Conservation (phyloP, 2,888 invertebrate genomes). For the Lasioglossum pauxillum region DNA sequence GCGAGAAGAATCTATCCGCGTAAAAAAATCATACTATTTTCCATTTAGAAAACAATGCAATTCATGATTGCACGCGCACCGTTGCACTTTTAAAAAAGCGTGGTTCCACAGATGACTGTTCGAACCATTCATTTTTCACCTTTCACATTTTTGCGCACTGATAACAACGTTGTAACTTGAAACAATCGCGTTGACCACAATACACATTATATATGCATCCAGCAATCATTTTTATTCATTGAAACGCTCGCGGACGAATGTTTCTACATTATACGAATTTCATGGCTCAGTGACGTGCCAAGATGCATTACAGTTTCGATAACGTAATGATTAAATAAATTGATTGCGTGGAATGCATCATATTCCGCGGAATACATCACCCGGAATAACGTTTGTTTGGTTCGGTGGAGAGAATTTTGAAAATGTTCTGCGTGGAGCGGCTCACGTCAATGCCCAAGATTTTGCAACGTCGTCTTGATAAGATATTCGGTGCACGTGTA, state of each 20-base stretch:
- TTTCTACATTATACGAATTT: background rate
- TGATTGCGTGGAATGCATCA: background rate
- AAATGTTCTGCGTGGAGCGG: constrained; percentile 14
- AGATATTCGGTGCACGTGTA: constrained; percentile 47
- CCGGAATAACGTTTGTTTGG: background rate
- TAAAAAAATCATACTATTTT: background rate
- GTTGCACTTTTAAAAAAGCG: background rate
- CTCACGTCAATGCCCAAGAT: constrained; percentile 37
- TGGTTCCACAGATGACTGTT: background rate
- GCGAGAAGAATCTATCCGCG: background rate
- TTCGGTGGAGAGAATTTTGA: constrained; percentile 9
- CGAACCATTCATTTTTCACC: background rate
- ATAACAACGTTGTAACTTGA: background rate
- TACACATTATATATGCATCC: background rate
- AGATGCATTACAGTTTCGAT: constrained; percentile 23
- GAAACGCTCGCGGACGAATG: background rate
- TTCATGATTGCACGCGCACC: background rate
- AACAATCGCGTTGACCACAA: background rate
- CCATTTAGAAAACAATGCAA: background rate
- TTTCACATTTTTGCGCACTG: background rate
- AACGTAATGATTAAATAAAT: constrained; percentile 24
- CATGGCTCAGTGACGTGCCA: background rate
- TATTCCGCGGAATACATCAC: constrained; percentile 9
- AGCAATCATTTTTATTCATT: background rate
- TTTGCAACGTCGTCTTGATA: constrained; percentile 23